phyloP scores from a whole-genome alignment of 2,797 vertebrate species.

The Pelodytes ibericus region DNA sequence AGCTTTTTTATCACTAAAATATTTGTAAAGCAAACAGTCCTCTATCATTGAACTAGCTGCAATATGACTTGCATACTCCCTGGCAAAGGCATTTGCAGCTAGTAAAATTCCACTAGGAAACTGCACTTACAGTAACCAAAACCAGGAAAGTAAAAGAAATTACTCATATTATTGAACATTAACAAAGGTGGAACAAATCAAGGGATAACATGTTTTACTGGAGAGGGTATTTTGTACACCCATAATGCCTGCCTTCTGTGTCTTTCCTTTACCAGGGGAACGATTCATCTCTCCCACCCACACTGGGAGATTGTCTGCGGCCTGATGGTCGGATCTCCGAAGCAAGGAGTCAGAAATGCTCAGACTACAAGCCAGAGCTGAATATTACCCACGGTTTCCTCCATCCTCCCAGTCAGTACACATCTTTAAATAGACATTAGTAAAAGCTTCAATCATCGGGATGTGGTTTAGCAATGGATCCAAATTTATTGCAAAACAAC shows the following conservation, averaged over 20 bases:
- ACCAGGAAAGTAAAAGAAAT: slow-evolving; percentile 45
- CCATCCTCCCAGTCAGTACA: slow-evolving; percentile 88
- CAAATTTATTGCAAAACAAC: slow-evolving; percentile 73
- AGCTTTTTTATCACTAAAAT: too few species aligned
- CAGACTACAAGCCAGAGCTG: slow-evolving; percentile 70
- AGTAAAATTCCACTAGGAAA: slow-evolving; percentile 24
- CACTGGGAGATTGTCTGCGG: slow-evolving; percentile 82
- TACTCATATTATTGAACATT: slow-evolving; percentile 66
- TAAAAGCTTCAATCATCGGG: slow-evolving; percentile 74
- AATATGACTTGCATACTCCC: too few species aligned
- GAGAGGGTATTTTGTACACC: slow-evolving; percentile 65
- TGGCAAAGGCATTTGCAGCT: too few species aligned
- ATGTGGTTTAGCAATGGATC: slow-evolving; percentile 71
- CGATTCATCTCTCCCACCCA: slow-evolving; percentile 71
- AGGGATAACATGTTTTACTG: slow-evolving; percentile 65
- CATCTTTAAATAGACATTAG: slow-evolving; percentile 73
- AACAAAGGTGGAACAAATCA: slow-evolving; percentile 69
- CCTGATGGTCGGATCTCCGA: slow-evolving; percentile 85
- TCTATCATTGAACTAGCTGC: too few species aligned
- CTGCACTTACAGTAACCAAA: neutral
- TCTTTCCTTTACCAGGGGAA: slow-evolving; percentile 70
- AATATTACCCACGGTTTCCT: slow-evolving; percentile 83
- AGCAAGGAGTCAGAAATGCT: slow-evolving; percentile 82
- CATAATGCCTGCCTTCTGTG: slow-evolving; percentile 59
- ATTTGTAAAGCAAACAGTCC: too few species aligned